Evolutionary conservation across 2,888 invertebrate genomes (phyloP), one percentile per base, ranked within the genome.

Genomic region (Neria commutata): DNA sequence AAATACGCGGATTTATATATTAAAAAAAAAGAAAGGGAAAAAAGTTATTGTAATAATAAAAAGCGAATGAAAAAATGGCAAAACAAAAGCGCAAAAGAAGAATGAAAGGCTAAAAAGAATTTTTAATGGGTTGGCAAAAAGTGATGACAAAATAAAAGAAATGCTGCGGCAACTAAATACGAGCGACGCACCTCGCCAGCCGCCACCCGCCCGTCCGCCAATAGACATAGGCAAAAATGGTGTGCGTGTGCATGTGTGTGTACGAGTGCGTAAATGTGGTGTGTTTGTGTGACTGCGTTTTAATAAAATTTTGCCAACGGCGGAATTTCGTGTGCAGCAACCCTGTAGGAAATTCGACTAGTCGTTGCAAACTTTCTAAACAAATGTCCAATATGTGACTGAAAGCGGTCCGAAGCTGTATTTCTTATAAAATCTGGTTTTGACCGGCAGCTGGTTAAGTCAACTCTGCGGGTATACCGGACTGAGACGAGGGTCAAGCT

Each of bases 261-360:
- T 51, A 57, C 24, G 21, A 19, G 46, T 24, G 23, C 5, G 10
- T n/a, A n/a, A n/a, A n/a, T n/a, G n/a, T n/a, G n/a, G n/a, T 46
- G 21, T 46, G 21, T 46, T 16, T 19, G 21, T 46, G 46, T 10
- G 5, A 3, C 21, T 40, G n/a, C n/a, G n/a, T 65, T 63, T 68
- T 61, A 64, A 66, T 62, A 63, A 67, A 64, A 65, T 64, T 65
- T 67, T 60, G 69, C 69, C 69, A 64, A 24, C 64, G 67, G 69
- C 69, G 48, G 58, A 68, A 62, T 66, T 60, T 56, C 56, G 56
- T 58, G 55, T 64, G 42, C 47, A n/a, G 40, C 19, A 33, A 29
- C 17, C n/a, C 10, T 24, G 24, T 25, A 47, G 14, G 14, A 24
- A 47, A 24, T 33, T 45, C 47, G 47, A 52, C 45, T 56, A 23